These are phyloP conservation scores for Caenorhabditis angaria DNA, from an alignment of 2,888 invertebrate species.

Conservation along the genomic window DNA sequence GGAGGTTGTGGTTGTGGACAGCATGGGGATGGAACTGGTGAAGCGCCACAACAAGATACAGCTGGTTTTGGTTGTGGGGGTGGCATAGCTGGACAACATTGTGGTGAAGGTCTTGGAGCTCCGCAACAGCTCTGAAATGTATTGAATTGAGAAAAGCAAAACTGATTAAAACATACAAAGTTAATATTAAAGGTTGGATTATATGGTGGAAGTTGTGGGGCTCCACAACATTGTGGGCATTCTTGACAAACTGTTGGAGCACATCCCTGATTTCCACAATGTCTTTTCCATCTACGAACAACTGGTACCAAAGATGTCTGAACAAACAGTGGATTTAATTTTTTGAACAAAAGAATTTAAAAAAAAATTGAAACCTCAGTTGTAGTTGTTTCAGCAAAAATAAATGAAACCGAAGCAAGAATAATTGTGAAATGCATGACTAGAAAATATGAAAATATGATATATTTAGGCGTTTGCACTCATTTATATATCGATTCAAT, in stretches of 20 bases:
- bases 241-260: conserved; percentile 39
- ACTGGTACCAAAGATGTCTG: conserved; percentile 18
- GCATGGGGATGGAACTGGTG: conserved; percentile 23
- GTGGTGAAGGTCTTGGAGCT: conserved; percentile 47
- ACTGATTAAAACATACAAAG: conserved; percentile 20
- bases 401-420: background rate
- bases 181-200: conserved; percentile 32
- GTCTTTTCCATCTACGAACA: conserved; percentile 36
- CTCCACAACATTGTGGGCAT: conserved; percentile 39
- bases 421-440: conserved; percentile 3
- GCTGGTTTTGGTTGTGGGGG: conserved; percentile 23
- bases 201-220: conserved; percentile 7
- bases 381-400: background rate
- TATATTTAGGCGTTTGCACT: background rate
- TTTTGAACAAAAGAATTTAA: background rate
- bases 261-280: conserved; percentile 35
- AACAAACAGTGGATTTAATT: conserved; percentile 7
- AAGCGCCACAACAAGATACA: conserved; percentile 13
- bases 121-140: conserved; percentile 41
- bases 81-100: conserved; percentile 36
- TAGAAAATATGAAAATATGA: background rate
- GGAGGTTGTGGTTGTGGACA: conserved; percentile 26
- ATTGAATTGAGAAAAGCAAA: background rate
- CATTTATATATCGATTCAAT: background rate
- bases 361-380: background rate